Conservation (phyloP, 2,888 invertebrate genomes). For the Phragmatobia fuliginosa region DNA sequence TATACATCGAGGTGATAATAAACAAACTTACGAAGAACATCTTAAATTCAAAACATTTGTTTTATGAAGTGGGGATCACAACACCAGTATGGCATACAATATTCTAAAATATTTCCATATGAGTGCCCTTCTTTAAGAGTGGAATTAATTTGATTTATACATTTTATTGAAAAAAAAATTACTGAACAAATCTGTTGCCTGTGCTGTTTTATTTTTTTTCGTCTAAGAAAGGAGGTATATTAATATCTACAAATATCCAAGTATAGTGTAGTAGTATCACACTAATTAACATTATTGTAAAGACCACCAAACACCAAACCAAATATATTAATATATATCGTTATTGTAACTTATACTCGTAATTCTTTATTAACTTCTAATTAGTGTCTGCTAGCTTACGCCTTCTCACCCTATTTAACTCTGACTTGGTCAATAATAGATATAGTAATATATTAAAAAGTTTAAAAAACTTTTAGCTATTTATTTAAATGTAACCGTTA, state of each 20-base stretch:
- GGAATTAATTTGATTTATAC: not conserved
- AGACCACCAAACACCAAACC: conserved; percentile 22
- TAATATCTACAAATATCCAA: not conserved
- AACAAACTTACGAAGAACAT: not conserved
- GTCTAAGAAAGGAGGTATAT: not conserved
- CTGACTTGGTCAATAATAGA: conserved; percentile 73
- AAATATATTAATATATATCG: conserved; percentile 9
- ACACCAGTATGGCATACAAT: not conserved
- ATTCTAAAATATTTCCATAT: not conserved
- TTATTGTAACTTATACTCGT: conserved; percentile 32
- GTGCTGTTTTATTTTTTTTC: not conserved
- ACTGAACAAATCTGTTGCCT: not conserved
- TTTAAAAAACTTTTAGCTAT: conserved; percentile 75
- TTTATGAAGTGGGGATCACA: too few relatives aligned
- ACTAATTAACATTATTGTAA: not conserved
- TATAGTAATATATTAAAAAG: conserved; percentile 61
- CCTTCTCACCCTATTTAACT: conserved; percentile 61
- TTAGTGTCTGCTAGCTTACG: conserved; percentile 77
- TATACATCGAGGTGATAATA: too few relatives aligned
- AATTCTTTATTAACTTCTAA: conserved; percentile 29
- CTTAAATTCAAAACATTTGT: too few relatives aligned
- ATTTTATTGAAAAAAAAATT: not conserved
- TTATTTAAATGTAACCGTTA: conserved; percentile 63
- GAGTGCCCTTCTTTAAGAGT: not conserved
- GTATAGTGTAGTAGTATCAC: conserved; percentile 6